Base-by-base conservation (phyloP, 2,888 invertebrate species). In the Phragmatobia fuliginosa region DNA sequence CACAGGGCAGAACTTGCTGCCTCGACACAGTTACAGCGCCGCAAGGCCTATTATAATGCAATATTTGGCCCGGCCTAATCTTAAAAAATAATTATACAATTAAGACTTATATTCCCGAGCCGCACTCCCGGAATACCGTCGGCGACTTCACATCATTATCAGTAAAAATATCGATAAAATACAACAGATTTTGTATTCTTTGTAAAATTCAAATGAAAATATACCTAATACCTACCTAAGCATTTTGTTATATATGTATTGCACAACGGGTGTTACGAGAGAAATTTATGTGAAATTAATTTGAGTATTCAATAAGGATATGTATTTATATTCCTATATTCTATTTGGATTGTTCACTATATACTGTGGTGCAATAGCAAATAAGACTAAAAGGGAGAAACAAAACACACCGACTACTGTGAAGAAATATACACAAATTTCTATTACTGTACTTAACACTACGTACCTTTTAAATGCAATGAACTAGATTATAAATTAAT, bases 51-150 rank as follows among this genome's bases (percentile, higher is more conserved):
- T 83, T 87, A 86, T 93, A 94, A 94, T 95, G 95, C 95, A 94
- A 90, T 94, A 93, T 93, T 94, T 94, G 95, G 94, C 95, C 95
- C 95, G 95, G 95, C 94, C 94, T 93, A 90, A 90, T 84, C 93
- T 93, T 94, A 94, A 85, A 92, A 91, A 92, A 91, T 94, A 94
- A 93, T 92, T 93, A 93, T 86, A 94, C 88, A 93, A 88, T 82
- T 93, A 94, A 94, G 94, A 95, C 94, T 94, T 93, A 93, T 91
- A 88, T 87, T 85, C 82, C 83, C 82, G 89, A 87, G 89, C 85
- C 84, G 74, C 76, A 76, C 85, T 79, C 81, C 76, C 83, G 85
- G 86, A 86, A 91, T 87, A 87, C 85, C 86, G 82, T 76, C 79
- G 82, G 84, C 78, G 70, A 74, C 79, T 83, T 78, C 89, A 85